A percentile compares a stretch with the other conserved stretches of the same genome.
Evolutionary conservation across 2,113 vertebrate genomes (phyloP).

Genomic region (Australoheros scitulus): DNA sequence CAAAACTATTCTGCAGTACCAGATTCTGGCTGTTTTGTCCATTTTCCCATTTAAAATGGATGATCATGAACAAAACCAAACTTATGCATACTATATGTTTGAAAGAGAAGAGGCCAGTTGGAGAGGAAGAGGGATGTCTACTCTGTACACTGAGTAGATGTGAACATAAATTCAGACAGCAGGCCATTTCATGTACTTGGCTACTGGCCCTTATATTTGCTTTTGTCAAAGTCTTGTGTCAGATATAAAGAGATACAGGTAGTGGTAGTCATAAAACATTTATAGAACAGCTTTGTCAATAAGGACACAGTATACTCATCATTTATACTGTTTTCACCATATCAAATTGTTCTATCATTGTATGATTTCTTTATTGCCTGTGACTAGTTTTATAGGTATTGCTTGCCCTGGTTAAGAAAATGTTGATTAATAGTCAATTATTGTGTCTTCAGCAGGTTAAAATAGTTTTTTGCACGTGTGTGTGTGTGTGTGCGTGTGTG

Average conservation of each 20-base stretch:
- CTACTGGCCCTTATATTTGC: slow-evolving; percentile 9
- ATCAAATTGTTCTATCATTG: too few species aligned
- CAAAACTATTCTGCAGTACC: background rate
- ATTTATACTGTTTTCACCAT: background rate
- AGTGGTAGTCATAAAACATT: background rate
- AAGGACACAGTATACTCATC: background rate
- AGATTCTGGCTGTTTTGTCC: slow-evolving; percentile 13
- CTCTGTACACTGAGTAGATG: slow-evolving; percentile 26
- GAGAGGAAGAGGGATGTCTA: background rate
- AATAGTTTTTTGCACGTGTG: background rate
- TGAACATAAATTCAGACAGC: slow-evolving; percentile 19
- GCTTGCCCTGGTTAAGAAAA: background rate
- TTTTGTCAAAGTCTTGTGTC: slow-evolving; percentile 27
- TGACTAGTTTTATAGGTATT: background rate
- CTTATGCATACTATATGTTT: background rate
- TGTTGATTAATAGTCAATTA: background rate
- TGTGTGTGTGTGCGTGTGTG: too few species aligned
- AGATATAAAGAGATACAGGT: background rate
- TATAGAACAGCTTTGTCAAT: background rate
- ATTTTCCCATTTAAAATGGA: slow-evolving; percentile 13
- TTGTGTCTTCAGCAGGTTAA: background rate
- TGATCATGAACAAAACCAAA: background rate
- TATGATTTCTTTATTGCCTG: background rate
- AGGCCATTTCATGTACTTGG: slow-evolving; percentile 11
- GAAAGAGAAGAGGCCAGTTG: slow-evolving; percentile 11